Conservation (phyloP, 64 coral and sea anemone genomes). For the Actinia equina region DNA sequence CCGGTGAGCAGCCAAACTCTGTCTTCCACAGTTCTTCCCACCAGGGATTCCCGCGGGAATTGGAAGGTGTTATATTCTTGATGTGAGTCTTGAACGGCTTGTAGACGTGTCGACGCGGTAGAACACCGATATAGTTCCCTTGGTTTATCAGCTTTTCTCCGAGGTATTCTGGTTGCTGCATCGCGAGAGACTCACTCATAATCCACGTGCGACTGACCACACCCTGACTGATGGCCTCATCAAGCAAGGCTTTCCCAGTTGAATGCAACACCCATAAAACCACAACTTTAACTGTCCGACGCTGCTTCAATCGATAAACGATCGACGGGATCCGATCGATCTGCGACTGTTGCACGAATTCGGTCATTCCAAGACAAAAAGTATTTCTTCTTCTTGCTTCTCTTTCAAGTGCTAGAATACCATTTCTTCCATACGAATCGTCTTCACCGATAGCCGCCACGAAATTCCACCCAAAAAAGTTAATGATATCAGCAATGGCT, state of each 20-base stretch:
- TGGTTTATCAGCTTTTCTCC: neutral
- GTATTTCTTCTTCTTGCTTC: neutral
- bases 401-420: constrained; percentile 8
- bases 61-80: neutral
- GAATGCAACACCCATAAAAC: constrained; percentile 16
- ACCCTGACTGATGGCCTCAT: neutral
- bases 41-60: constrained; percentile 38
- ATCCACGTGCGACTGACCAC: constrained; percentile 21
- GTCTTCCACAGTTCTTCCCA: constrained; percentile 69
- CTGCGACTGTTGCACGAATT: constrained; percentile 1
- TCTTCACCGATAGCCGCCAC: constrained; percentile 53
- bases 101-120: constrained; percentile 8
- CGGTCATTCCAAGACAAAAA: constrained; percentile 19
- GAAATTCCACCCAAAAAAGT: constrained; percentile 44
- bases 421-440: constrained; percentile 5
- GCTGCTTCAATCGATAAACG: constrained; percentile 11
- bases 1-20: constrained; percentile 46
- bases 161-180: constrained; percentile 18
- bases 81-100: neutral
- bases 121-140: constrained; percentile 24
- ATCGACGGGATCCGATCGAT: constrained; percentile 14
- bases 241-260: neutral
- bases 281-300: constrained; percentile 7
- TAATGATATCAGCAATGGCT: constrained; percentile 59
- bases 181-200: constrained; percentile 16